Base-by-base conservation (phyloP, 2,888 invertebrate species). In the Melanchra persicariae region DNA sequence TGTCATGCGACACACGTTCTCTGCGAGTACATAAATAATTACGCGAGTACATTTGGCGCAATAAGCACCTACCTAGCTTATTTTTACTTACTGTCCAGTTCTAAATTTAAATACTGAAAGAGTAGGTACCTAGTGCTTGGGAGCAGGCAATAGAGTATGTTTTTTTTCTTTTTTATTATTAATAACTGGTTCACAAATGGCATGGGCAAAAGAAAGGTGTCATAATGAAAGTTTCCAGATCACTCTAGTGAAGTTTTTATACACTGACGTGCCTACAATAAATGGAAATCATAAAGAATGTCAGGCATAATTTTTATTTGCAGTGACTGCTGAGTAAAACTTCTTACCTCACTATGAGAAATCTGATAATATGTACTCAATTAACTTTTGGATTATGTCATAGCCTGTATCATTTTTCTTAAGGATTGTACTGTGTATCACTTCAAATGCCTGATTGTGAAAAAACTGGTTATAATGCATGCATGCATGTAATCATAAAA, bases 1-100 rank as follows among this genome's bases (percentile, higher is more conserved):
- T 74, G 68, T 59, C 30, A 34, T 34, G 30, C 63, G 55, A 45
- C 61, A 59, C 65, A 80, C 83, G 84, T 77, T 55, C 22, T 37
- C 19, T 19, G 34, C 40, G 49, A 26, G 34, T 37, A 22, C 30
- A 62, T 47, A 37, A 55, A 49, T 54, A 55, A 58, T 52, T 51
- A 60, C 68, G 66, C 57, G 19, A 58, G 34, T 52, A 17, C 24
- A 17, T 49, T 74, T 68, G 52, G 30, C 72, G 55, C 55, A 34
- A 24, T 55, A 61, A 52, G 26, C 60, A 49, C 15, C n/a, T 49
- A 61, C 24, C 15, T 30, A 52, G 7, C 19, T 60, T 54, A 40
- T 55, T 45, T 15, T 30, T 30, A n/a, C 37, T 60, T 45, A 8
- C 52, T 9, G 57, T 43, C 4, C 40, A 64, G 37, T 78, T 72